These are phyloP conservation scores for Formica aserva DNA, from an alignment of 2,888 invertebrate genomes.

Conservation along the genomic window DNA sequence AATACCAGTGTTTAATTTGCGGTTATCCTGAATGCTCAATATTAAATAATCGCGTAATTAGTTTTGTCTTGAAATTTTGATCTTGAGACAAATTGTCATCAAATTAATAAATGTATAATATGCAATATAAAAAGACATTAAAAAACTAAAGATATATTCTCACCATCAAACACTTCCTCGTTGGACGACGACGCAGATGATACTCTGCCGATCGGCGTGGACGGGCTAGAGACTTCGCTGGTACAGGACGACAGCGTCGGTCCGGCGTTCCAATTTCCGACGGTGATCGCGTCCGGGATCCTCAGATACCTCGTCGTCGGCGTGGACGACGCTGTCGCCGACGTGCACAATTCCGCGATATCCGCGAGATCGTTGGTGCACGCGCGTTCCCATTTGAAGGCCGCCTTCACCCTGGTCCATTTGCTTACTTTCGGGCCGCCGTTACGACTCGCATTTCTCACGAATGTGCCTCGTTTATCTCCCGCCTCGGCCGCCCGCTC, in stretches of 20 bases:
- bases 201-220: constrained; percentile 87
- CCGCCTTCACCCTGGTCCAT: constrained; percentile 96
- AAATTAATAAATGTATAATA: constrained; percentile 13
- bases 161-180: constrained; percentile 88
- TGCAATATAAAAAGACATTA: background rate
- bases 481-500: constrained; percentile 47
- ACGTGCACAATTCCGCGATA: constrained; percentile 39
- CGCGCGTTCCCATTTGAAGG: constrained; percentile 94
- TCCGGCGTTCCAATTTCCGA: constrained; percentile 59
- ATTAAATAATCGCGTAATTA: background rate
- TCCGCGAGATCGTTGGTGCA: constrained; percentile 86
- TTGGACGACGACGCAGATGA: constrained; percentile 91
- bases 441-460: constrained; percentile 24
- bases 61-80: background rate
- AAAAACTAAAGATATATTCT: constrained; percentile 67
- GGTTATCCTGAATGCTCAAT: background rate
- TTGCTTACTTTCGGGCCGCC: constrained; percentile 90
- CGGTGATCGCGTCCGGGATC: constrained; percentile 65
- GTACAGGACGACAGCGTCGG: constrained; percentile 72
- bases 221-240: constrained; percentile 87
- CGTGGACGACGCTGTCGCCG: constrained; percentile 26
- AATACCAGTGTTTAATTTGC: background rate
- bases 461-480: constrained; percentile 50
- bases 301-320: constrained; percentile 66
- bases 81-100: background rate